Conservation (phyloP, 2,113 vertebrate species). For the Prunella himalayana region DNA sequence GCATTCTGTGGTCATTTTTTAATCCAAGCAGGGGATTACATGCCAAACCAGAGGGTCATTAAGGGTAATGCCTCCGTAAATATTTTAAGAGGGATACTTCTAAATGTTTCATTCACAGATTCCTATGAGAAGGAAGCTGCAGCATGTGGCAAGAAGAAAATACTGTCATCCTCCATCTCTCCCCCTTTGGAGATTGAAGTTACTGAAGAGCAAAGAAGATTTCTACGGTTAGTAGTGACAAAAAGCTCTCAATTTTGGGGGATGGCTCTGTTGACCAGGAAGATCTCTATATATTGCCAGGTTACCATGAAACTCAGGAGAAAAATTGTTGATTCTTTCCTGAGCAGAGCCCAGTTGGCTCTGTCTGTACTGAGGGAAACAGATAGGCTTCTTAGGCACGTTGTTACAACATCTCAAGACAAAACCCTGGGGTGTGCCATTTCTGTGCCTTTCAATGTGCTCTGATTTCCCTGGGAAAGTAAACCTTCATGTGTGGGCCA, state of each 20-base stretch:
- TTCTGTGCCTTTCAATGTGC: not conserved
- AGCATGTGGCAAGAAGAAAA: conserved; percentile 74
- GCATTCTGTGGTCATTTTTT: conserved; percentile 47
- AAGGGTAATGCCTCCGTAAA: conserved; percentile 25
- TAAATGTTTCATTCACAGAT: conserved; percentile 73
- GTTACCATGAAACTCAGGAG: not conserved
- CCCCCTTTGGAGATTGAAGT: conserved; percentile 86
- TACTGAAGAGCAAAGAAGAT: conserved; percentile 85
- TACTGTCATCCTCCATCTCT: conserved; percentile 82
- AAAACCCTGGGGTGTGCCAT: not conserved
- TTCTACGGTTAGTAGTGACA: conserved; percentile 78
- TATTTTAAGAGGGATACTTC: conserved; percentile 13
- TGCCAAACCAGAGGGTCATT: conserved; percentile 34
- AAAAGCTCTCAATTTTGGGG: not conserved
- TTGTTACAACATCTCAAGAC: not conserved
- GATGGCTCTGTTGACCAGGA: not conserved
- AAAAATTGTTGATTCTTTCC: not conserved
- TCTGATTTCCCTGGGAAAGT: not conserved
- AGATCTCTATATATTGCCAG: not conserved
- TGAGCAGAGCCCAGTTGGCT: not conserved
- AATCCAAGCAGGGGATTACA: conserved; percentile 7
- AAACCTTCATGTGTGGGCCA: not conserved
- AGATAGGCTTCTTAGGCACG: not conserved
- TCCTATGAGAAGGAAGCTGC: conserved; percentile 85
- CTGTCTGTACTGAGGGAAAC: not conserved